Conservation (phyloP, 2,888 invertebrate genomes). For the Plebejus anna region DNA sequence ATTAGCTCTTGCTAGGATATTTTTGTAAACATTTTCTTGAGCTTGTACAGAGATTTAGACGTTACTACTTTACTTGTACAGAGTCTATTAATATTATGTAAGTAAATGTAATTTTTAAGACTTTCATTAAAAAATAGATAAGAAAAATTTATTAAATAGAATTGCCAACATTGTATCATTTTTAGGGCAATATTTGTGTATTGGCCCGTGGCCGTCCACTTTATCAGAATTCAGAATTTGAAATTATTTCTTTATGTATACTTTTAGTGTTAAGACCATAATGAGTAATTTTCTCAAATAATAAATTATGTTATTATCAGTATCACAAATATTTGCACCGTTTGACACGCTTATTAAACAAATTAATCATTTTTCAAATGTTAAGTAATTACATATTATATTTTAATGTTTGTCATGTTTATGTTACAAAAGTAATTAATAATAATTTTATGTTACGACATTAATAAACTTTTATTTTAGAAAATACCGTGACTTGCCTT, state of each 20-base stretch:
- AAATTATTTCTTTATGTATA: too few relatives aligned
- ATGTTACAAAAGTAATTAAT: neutral
- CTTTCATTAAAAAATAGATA: neutral
- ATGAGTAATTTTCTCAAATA: neutral
- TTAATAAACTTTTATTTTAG: neutral
- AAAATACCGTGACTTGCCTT: neutral
- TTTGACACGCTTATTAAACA: conserved; percentile 1
- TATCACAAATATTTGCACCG: neutral
- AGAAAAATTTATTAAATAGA: neutral
- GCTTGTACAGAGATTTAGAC: neutral
- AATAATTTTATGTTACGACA: neutral
- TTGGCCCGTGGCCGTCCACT: neutral
- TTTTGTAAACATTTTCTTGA: neutral
- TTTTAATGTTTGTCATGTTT: neutral
- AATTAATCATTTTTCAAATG: too few relatives aligned
- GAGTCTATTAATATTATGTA: neutral
- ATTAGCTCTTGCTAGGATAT: neutral
- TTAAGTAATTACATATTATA: neutral
- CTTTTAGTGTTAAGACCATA: neutral
- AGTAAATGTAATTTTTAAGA: neutral
- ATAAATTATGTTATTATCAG: neutral
- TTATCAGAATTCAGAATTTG: neutral
- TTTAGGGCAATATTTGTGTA: neutral
- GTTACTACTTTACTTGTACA: too few relatives aligned
- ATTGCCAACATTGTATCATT: neutral